Evolutionary conservation across 2,113 vertebrate species (phyloP), one percentile per base, ranked within the genome.

Genomic region (Amia ocellicauda): DNA sequence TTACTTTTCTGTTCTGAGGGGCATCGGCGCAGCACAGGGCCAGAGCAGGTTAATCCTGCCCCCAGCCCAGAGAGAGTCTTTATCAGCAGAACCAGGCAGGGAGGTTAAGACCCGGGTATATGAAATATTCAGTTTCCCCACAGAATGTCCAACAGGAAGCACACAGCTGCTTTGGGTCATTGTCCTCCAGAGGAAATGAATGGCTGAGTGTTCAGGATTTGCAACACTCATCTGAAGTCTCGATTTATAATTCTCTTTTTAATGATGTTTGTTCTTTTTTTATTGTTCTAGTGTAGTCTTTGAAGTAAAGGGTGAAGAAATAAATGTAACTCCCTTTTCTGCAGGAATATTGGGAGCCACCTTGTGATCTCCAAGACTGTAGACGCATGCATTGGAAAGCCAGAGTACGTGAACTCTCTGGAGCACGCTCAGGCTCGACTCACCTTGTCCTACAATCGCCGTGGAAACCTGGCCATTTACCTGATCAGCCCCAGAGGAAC

Each of bases 401-500:
- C 90, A 68, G 88, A 75, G 81, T 89, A 90, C 13, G 83, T 99
- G 82, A 90, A 83, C 41, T 88, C 86, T 10, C 81, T 98, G 71
- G 97, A 99, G 71, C 97, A 99, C 0, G 93, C 84, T 0, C 96
- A 98, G 78, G 96, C 95, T 1, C 81, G 90, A 63, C 93, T 98
- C 69, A 95, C 94, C 0, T 78, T 99, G 74, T 95, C 97, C 74
- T 99, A 98, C 85, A 99, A 95, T 79, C 90, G 93, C 8, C 88
- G 96, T 0, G 97, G 97, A 1, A 94, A 97, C 80, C 78, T 98
- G 80, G 94, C 93, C 67, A 96, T 99, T 78, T 88, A 94, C 76
- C 89, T 99, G 22, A 80, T 92, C 74, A 98, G 96, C 75, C 96
- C 97, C 61, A 84, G 90, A 71, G 95, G 96, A 58, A 99, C 97